phyloP scores from a whole-genome alignment of 2,113 vertebrate species.

The Hippocampus barbouri region DNA sequence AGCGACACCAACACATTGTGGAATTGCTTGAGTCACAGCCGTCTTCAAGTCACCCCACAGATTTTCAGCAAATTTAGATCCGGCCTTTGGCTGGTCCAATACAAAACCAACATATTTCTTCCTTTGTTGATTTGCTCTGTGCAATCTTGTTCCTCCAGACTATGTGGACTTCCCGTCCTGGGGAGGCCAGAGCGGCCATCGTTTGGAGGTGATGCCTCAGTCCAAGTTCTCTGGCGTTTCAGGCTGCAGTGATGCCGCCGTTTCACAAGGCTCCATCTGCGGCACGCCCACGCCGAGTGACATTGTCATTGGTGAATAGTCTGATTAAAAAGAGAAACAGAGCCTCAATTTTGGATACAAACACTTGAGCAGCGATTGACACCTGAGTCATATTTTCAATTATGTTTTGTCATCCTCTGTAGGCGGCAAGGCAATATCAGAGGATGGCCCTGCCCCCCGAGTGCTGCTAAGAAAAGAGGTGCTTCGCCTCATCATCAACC shows the following conservation, averaged over 20 bases:
- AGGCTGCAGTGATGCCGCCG: slow-evolving; percentile 88
- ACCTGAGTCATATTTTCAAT: not conserved
- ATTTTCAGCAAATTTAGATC: too few relatives aligned
- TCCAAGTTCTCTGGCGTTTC: slow-evolving; percentile 95
- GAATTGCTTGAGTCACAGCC: too few relatives aligned
- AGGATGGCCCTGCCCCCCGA: slow-evolving; percentile 90
- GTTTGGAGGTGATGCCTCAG: slow-evolving; percentile 88
- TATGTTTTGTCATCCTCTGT: not conserved
- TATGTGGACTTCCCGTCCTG: slow-evolving; percentile 92
- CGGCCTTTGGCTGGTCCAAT: too few relatives aligned
- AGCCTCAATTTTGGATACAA: not conserved
- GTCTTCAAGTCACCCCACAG: too few relatives aligned
- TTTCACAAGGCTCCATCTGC: slow-evolving; percentile 86
- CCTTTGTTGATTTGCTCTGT: not conserved
- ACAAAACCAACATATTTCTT: too few relatives aligned
- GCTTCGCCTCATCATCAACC: slow-evolving; percentile 90
- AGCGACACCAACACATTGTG: not conserved
- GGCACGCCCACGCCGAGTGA: slow-evolving; percentile 86
- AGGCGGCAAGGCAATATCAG: slow-evolving; percentile 90
- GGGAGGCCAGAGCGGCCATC: slow-evolving; percentile 86
- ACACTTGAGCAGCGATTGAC: not conserved
- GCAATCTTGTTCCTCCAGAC: slow-evolving; percentile 66
- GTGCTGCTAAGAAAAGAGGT: slow-evolving; percentile 95
- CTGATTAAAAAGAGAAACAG: not conserved
- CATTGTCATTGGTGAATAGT: slow-evolving; percentile 81